Evolutionary conservation across 2,797 vertebrate genomes (phyloP), one percentile per base, ranked within the genome.

Genomic region (Urocyon cinereoargenteus): DNA sequence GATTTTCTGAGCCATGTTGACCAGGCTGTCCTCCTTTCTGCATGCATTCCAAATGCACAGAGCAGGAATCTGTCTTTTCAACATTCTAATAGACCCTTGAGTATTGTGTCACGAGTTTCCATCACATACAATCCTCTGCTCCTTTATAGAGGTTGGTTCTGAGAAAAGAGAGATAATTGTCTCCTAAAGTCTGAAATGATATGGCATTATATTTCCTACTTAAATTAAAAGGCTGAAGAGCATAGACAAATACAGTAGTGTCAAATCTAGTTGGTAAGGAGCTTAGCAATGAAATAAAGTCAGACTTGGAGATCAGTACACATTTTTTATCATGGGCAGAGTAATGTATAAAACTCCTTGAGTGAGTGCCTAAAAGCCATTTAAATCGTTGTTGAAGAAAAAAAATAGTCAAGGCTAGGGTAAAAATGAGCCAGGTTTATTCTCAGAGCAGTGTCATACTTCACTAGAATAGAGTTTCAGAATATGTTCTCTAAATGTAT

Each of bases 341-440:
- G 0, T 82, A 53, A 10, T 62, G 19, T 79, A 21, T n/a, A 10
- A 84, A 79, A 81, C n/a, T 81, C 28, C 22, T 94, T 90, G 45
- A 90, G n/a, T 77, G 49, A 81, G 9, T 94, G 26, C 15, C 53
- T 96, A 40, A 96, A 90, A 70, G 34, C 15, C 64, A 83, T 94
- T 98, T 86, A 97, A 66, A 28, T 96, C 62, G 34, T 57, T 86
- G 79, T 85, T 91, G 68, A 86, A 55, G 53, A 72, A 73, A 26
- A 40, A 92, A 34, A 61, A 19, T 15, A 77, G n/a, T 26, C 21
- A 24, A 57, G 86, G 21, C 2, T 72, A 18, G 34, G 86, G 45
- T 94, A 83, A 96, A 98, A 97, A 93, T 70, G 90, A 91, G 22
- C 0, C 51, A 79, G 64, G 95, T 94, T 93, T 97, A 70, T 96